Evolutionary conservation across 2,888 invertebrate species (phyloP).

Genomic region (Neoitamus cyanurus): DNA sequence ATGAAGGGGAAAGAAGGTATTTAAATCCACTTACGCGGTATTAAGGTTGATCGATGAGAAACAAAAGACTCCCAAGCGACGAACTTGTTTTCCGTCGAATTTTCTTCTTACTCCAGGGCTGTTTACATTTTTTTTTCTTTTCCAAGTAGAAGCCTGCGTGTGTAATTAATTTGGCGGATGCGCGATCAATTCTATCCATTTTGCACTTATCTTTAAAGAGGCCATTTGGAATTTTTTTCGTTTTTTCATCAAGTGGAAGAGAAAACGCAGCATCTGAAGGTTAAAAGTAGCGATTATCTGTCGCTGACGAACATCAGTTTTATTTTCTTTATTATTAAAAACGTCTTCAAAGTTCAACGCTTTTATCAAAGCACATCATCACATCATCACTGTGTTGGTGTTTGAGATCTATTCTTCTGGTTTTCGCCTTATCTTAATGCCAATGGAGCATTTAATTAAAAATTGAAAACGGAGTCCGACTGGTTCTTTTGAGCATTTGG

Average conservation of each 20-base stretch:
- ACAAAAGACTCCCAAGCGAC: background rate
- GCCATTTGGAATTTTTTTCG: background rate
- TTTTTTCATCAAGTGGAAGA: background rate
- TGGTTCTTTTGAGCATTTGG: background rate
- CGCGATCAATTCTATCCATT: background rate
- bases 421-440: background rate
- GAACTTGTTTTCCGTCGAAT: background rate
- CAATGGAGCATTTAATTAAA: conserved; percentile 2
- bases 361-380: background rate
- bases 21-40: background rate
- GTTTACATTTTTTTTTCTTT: too few species aligned
- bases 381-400: background rate
- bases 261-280: conserved; percentile 8
- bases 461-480: background rate
- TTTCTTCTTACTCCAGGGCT: background rate
- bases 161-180: background rate
- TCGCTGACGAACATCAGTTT: background rate
- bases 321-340: background rate
- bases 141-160: background rate
- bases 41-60: conserved; percentile 6
- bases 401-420: background rate
- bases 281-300: background rate
- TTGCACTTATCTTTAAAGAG: conserved; percentile 17
- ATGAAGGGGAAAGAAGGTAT: background rate
- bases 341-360: background rate